These are phyloP conservation scores for Trachythela sp. DNA, from an alignment of 64 coral and sea anemone genomes.

Conservation along the genomic window DNA sequence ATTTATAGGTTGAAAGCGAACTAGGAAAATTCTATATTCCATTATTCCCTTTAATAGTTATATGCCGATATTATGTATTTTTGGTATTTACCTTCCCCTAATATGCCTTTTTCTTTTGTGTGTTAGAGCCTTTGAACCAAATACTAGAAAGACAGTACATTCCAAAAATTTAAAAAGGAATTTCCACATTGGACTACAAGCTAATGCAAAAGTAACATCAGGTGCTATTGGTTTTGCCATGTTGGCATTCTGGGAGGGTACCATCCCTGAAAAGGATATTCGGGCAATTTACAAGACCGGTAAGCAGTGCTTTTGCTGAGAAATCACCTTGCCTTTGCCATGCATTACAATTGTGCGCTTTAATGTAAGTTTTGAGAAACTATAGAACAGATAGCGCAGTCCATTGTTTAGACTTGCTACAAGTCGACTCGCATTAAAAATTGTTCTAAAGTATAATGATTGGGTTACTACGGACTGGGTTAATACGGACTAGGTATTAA, in stretches of 20 bases:
- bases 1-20: no score
- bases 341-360: background rate
- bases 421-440: no score
- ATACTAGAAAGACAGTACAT: background rate
- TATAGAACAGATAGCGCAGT: background rate
- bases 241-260: background rate
- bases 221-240: background rate
- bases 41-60: no score
- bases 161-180: background rate
- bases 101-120: background rate
- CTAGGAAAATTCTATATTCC: no score
- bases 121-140: background rate
- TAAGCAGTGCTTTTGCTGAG: background rate
- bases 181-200: background rate
- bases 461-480: no score
- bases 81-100: no score
- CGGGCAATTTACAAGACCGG: background rate
- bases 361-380: background rate
- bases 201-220: background rate
- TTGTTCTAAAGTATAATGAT: no score
- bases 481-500: no score
- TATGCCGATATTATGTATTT: no score
- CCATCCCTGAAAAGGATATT: background rate
- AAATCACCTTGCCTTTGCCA: no score
- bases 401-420: background rate